Evolutionary conservation across 2,797 vertebrate genomes (phyloP), one percentile per base, ranked within the genome.

Genomic region (Thalassophryne amazonica): DNA sequence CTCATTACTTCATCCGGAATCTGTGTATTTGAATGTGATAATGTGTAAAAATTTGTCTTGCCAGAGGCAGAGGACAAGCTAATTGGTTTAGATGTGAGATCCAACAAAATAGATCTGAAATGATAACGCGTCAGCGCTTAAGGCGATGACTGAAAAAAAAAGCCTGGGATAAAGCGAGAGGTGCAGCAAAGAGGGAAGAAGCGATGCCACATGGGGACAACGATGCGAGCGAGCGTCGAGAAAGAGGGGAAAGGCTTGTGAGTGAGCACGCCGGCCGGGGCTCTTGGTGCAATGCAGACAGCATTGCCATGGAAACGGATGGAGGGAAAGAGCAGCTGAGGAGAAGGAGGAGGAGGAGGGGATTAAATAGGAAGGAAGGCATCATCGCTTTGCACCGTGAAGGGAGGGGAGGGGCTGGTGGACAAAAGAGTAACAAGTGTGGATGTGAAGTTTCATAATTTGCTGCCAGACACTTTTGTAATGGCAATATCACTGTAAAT

Each of bases 291-390:
- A 93, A 88, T 93, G 92, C 92, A 91, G 90, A 90, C 79, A 61
- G 86, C 76, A 92, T 94, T 90, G 78, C 92, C 91, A 91, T 94
- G 91, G 93, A 90, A 93, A 94, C 92, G 48, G 79, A 78, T 68
- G 63, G 81, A 86, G 81, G 73, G 81, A 76, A 69, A 67, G 78
- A 41, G 47, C 76, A 76, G 83, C 57, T 54, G 18, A 75, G 69
- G 73, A 82, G 75, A 81, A 83, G 80, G 82, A 57, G 54, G 18
- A 75, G 69, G 73, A 82, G 75, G 81, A 83, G 80, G 82, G 80
- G 82, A 73, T 78, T 88, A 82, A 76, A 80, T 49, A 63, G 73
- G 73, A 78, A 83, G 69, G 75, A 80, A 86, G 76, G 71, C 83
- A 86, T 86, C 70, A 64, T 71, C 78, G 77, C 61, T 73, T 72